phyloP scores from a whole-genome alignment of 2,113 vertebrate species.

The Nansenia antarctica region DNA sequence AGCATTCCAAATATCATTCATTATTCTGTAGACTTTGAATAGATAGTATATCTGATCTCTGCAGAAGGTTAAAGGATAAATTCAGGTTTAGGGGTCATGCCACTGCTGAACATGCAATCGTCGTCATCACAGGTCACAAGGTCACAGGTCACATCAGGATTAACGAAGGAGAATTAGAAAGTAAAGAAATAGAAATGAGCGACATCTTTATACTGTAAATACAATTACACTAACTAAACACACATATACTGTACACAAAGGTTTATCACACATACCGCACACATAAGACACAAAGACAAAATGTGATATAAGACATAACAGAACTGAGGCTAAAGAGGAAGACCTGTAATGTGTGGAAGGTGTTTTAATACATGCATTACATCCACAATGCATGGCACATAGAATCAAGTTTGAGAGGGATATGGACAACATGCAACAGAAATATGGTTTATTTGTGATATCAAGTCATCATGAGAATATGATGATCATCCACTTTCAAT shows the following conservation, averaged over 20 bases:
- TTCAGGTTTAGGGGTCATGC: conserved; percentile 37
- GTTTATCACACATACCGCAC: neutral
- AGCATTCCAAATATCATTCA: conserved; percentile 28
- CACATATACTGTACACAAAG: neutral
- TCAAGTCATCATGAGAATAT: neutral
- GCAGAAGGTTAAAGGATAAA: conserved; percentile 32
- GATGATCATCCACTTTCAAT: neutral
- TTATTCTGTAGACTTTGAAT: neutral
- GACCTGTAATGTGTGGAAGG: neutral
- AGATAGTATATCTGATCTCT: conserved; percentile 8
- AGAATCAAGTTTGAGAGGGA: neutral
- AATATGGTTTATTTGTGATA: neutral
- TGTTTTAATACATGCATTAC: neutral
- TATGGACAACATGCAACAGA: neutral
- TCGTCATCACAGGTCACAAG: neutral
- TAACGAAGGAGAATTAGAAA: neutral
- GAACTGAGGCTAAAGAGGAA: neutral
- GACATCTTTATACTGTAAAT: neutral
- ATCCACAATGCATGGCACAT: neutral
- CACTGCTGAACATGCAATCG: conserved; percentile 43
- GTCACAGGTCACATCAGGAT: neutral
- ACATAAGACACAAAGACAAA: neutral
- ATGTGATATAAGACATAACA: neutral
- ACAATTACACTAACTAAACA: neutral
- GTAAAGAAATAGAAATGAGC: neutral